Evolutionary conservation across 1,140 invertebrate genomes (phyloP), one percentile per base, ranked within the genome.

Genomic region (Drosophila trapezifrons): DNA sequence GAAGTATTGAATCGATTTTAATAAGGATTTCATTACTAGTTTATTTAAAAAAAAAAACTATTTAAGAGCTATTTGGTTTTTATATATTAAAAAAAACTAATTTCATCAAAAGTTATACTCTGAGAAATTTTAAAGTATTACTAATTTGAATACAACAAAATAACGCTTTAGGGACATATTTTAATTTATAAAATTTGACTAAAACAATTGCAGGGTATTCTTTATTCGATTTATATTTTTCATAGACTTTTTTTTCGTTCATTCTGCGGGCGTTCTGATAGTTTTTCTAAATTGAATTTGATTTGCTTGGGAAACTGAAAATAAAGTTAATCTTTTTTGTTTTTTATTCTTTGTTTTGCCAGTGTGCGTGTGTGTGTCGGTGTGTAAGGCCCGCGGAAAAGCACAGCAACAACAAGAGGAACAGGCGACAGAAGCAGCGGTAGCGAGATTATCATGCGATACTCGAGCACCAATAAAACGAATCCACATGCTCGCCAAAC

Each of bases 391-490:
- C 40, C 56, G 73, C 57, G 82, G 80, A 78, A 90, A 90, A 85
- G 67, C 71, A 57, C 75, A 90, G 81, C 64, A 84, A 55, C n/a
- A 76, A 69, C 13, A 59, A 66, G 32, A 70, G 52, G 10, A 59
- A 32, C 29, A 37, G 65, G 18, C 27, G 13, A 58, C 55, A 46
- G 35, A 66, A 79, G 63, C 58, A 78, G 57, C 56, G 59, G 66
- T 71, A 72, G 45, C 54, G 55, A 70, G 80, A 89, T 89, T 78
- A 91, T 90, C 89, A 90, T 83, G 76, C 84, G 89, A 91, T 90
- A 87, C 72, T 75, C 46, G 60, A 79, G 78, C 72, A 85, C 89
- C 89, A 91, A 91, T 91, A 89, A 91, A 89, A 91, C 32, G 78
- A 89, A 91, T 85, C 89, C 89, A 91, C 89, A 91, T 85, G 82